Base-by-base conservation (phyloP, 1,140 invertebrate genomes). In the Drosophila kohkoa region DNA sequence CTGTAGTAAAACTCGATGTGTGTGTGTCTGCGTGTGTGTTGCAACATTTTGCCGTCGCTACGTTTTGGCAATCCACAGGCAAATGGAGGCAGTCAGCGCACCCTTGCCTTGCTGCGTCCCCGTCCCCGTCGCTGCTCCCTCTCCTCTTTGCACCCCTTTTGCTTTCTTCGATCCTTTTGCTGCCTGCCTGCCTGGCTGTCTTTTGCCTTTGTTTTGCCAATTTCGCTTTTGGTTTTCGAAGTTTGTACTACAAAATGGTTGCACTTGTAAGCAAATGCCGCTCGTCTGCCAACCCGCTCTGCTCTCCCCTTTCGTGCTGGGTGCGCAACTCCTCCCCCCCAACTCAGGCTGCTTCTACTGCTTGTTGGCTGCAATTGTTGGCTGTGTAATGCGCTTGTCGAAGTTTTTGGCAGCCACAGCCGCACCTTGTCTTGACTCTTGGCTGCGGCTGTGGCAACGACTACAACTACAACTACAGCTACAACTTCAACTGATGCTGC, bases 161-260 rank as follows among this genome's bases (percentile, higher is more conserved):
- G 49, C 13, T 67, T 32, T 25, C 16, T 30, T 68, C 38, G 10
- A 46, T 67, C 10, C 52, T 46, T 28, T 62, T 55, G 55, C 11
- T 63, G 58, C 30, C 30, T 32, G 30, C 30, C 30, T 32, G 30
- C 30, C 30, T 32, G 6, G 30, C 41, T 77, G 64, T 68, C 71
- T 79, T 83, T 81, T 82, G 82, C 76, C 73, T 85, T 82, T 87
- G 83, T 87, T 79, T 80, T 78, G 72, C 66, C 87, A 89, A 75
- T 90, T 90, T 88, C 90, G 83, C 90, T 90, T 91, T 91, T 81
- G 83, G 86, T 90, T 90, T 90, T 90, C 88, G 79, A 90, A 91
- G 88, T 83, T 91, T 91, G 90, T 90, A 87, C 78, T 79, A 91
- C 90, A 91, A 91, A 91, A 91, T 91, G 90, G 90, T 91, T 91